These are phyloP conservation scores for Corticium candelabrum DNA, from an alignment of 37 sponge, comb jelly and placozoan genomes.

Conservation along the genomic window DNA sequence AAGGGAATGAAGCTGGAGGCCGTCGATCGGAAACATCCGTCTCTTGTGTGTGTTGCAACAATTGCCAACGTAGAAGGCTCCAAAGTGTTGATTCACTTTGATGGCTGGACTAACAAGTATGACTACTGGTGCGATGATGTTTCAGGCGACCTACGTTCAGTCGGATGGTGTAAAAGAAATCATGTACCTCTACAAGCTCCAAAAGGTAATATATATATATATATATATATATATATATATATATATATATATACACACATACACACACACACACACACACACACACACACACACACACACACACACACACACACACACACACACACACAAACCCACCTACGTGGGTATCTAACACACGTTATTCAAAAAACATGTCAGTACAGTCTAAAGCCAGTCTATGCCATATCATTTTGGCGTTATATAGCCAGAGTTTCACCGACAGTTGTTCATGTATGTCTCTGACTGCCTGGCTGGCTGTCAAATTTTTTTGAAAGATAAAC, in stretches of 20 bases:
- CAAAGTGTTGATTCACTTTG: constrained; percentile 59
- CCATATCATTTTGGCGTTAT: no score
- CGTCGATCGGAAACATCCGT: constrained; percentile 55
- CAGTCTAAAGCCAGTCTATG: no score
- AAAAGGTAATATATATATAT: not conserved
- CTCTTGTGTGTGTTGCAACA: constrained; percentile 55
- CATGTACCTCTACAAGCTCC: constrained; percentile 45
- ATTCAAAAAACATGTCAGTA: no score
- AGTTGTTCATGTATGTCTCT: no score
- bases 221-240: no score
- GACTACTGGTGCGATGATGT: constrained; percentile 54
- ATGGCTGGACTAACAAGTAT: constrained; percentile 55
- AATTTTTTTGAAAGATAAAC: no score
- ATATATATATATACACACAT: not conserved
- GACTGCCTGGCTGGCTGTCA: no score
- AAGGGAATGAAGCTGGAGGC: constrained; percentile 73
- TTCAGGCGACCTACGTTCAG: constrained; percentile 51
- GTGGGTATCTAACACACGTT: no score
- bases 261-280: constrained; percentile 5
- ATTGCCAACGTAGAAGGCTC: constrained; percentile 17
- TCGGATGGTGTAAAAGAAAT: constrained; percentile 60
- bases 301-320: constrained; percentile 3
- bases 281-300: constrained; percentile 5
- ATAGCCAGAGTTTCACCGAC: no score
- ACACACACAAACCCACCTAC: no score